Conservation (phyloP, 2,113 vertebrate species). For the Sardina pilchardus region DNA sequence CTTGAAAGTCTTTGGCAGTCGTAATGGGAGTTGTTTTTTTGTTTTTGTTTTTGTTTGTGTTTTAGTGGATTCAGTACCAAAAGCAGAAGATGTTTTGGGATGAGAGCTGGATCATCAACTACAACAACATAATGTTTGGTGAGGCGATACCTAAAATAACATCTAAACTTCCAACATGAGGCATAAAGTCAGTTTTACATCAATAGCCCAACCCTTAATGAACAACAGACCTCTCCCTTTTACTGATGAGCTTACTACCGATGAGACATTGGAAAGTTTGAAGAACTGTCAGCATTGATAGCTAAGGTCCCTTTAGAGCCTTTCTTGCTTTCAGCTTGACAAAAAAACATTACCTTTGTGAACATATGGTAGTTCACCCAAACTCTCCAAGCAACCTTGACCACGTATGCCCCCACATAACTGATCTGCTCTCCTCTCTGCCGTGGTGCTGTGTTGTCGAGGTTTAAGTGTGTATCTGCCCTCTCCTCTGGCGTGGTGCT, state of each 20-base stretch:
- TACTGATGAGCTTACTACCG: neutral
- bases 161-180: neutral
- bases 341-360: neutral
- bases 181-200: neutral
- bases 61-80: slow-evolving; percentile 77
- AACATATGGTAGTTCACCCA: neutral
- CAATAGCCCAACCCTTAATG: neutral
- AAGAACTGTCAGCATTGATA: too few species aligned
- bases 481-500: neutral
- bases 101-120: slow-evolving; percentile 78
- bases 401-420: neutral
- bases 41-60: neutral
- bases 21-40: neutral
- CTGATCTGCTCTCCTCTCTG: neutral
- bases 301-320: neutral
- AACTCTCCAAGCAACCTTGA: neutral
- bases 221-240: neutral
- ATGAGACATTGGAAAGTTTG: too few species aligned
- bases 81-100: slow-evolving; percentile 81
- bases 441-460: too few species aligned
- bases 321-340: neutral
- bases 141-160: slow-evolving; percentile 36
- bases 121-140: slow-evolving; percentile 74
- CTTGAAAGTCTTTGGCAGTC: neutral
- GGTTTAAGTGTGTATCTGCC: neutral